Evolutionary conservation across 2,888 invertebrate species (phyloP), one percentile per base, ranked within the genome.

Genomic region (Drosophila lutescens): DNA sequence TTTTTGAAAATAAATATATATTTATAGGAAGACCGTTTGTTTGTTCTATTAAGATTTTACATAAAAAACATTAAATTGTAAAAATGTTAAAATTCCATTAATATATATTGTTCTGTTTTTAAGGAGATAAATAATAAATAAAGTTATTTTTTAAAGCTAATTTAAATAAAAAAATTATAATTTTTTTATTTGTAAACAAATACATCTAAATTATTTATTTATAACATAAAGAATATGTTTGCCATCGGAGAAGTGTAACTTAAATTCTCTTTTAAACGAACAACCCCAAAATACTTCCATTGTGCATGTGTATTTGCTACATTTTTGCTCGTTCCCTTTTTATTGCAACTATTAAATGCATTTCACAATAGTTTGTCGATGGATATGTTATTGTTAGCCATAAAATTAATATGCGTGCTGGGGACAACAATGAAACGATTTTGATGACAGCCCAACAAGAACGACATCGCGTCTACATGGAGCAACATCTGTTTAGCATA

Each of bases 371-470:
- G 60, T 51, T 50, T 85, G 87, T 79, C 88, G 78, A 87, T 85
- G 83, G 78, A 87, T 85, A 80, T 82, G 83, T 85, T 81, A 84
- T 85, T 85, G 85, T 86, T 78, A 78, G 84, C 84, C 82, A 83
- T 86, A 81, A 83, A 86, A 86, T 86, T 86, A 83, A 83, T 83
- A 83, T 83, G 84, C 84, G 67, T 77, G 69, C 70, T 77, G 86
- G 84, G 81, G 63, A 58, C 72, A 61, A 66, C 76, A 84, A 55
- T 70, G 49, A 46, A 59, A 84, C 66, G 68, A 73, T 70, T 77
- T 67, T 71, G 81, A 84, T 78, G 86, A 76, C 86, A 83, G 71
- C 40, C 44, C 65, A 54, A 50, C 61, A 57, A 56, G 40, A 36
- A 62, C 54, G 57, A 72, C 68, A 75, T 54, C 46, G 66, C 57